These are phyloP conservation scores for Panthera uncia DNA, from an alignment of 2,113 vertebrate species.

Conservation along the genomic window DNA sequence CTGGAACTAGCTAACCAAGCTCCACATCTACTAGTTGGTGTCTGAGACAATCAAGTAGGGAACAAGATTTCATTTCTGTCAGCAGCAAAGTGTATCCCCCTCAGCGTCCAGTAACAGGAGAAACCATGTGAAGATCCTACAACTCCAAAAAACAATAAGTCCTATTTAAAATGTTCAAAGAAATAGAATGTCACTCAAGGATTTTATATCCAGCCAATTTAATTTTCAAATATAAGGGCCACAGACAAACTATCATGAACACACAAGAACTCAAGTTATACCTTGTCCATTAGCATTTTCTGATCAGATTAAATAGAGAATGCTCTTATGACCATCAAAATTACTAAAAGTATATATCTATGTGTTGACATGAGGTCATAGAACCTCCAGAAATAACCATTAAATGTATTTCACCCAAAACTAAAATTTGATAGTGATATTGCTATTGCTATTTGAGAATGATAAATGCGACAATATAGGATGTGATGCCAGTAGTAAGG, in stretches of 20 bases:
- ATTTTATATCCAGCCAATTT: background rate
- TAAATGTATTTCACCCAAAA: background rate
- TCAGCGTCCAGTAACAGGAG: background rate
- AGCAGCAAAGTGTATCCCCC: background rate
- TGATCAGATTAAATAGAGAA: background rate
- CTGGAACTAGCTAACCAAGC: background rate
- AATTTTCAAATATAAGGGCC: background rate
- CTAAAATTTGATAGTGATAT: background rate
- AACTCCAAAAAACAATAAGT: background rate
- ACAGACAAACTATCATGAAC: background rate
- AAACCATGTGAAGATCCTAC: background rate
- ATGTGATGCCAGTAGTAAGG: background rate
- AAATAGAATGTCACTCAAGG: background rate
- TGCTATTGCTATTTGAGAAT: background rate
- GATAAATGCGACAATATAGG: background rate
- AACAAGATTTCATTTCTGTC: background rate
- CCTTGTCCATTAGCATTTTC: background rate
- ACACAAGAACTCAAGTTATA: background rate
- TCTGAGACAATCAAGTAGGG: background rate
- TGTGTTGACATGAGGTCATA: background rate
- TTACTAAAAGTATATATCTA: background rate
- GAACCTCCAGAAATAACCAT: background rate
- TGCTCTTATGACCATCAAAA: background rate
- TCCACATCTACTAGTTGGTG: background rate
- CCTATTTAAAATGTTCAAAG: background rate